phyloP scores from a whole-genome alignment of 2,888 invertebrate genomes.

The Bombylius discolor region DNA sequence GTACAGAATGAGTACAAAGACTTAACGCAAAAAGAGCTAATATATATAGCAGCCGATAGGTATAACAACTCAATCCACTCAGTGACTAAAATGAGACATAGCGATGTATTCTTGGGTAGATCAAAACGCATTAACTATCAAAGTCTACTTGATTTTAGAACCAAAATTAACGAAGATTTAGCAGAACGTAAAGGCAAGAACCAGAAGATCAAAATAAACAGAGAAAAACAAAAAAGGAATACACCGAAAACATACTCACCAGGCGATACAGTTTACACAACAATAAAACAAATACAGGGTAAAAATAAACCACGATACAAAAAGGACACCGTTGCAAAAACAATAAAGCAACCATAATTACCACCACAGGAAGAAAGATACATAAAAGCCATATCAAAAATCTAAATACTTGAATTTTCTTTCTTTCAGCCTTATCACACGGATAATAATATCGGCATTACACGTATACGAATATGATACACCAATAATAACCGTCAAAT shows the following conservation, averaged over 20 bases:
- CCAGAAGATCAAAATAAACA: conserved; percentile 9
- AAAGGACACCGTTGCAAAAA: no score
- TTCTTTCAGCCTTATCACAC: no score
- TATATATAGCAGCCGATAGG: background rate
- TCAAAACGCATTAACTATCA: conserved; percentile 13
- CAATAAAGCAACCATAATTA: no score
- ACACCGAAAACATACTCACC: conserved; percentile 5
- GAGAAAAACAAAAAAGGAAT: conserved; percentile 9
- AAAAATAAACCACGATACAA: no score
- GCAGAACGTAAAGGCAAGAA: no score
- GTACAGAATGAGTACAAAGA: background rate
- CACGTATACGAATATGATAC: no score
- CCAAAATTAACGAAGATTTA: conserved; percentile 11
- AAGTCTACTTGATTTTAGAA: conserved; percentile 10
- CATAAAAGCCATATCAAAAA: background rate
- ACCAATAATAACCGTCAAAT: no score
- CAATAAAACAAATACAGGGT: conserved; percentile 9
- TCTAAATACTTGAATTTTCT: no score
- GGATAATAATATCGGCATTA: no score
- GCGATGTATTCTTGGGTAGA: conserved; percentile 14
- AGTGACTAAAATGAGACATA: conserved; percentile 10
- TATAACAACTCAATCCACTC: conserved; percentile 13
- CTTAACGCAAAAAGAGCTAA: background rate
- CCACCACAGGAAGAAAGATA: background rate
- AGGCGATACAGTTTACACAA: conserved; percentile 8